Base-by-base conservation (phyloP, 1,140 invertebrate species). In the Lethrus apterus region DNA sequence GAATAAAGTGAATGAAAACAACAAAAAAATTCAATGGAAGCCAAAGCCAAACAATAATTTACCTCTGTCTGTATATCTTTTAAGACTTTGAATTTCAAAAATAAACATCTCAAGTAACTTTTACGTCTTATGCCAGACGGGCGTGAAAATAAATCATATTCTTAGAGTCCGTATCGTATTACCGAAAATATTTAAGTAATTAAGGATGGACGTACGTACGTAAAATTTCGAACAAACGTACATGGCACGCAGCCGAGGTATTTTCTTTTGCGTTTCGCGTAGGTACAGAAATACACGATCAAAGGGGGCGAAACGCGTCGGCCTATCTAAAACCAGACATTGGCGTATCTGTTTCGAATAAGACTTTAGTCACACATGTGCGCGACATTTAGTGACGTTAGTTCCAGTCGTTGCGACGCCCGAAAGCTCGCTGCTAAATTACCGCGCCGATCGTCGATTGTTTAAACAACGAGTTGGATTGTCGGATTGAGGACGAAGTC, bases 391-490 rank as follows among this genome's bases (percentile, higher is more conserved):
- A 50, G 42, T 38, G 35, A 36, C 43, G 38, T 50, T 50, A 45
- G 48, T 50, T 50, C 48, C 48, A 50, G 33, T 41, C 38, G 17
- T 26, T 17, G 8, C 26, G 46, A 42, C 46, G 38, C 29, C 46
- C 43, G 43, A 33, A 5, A 5, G 32, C 32, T n/a, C 32, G 10
- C 44, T 44, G 29, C 47, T 48, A 54, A 54, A 54, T 53, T 53
- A 53, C 35, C 50, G 5, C 35, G 35, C 47, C 45, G 26, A 47
- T 20, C 26, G 13, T 47, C 44, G 52, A 52, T 56, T 52, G 51
- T 56, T 56, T 53, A 56, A 56, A 56, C 54, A 56, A 56, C 53
- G 48, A n/a, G n/a, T n/a, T n/a, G n/a, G n/a, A n/a, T n/a, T n/a
- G 26, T 18, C 35, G 54, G 48, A 30, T 51, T 56, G 54, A 53